These are phyloP conservation scores for Paracanthobrama guichenoti DNA, from an alignment of 2,113 vertebrate genomes.

Conservation along the genomic window DNA sequence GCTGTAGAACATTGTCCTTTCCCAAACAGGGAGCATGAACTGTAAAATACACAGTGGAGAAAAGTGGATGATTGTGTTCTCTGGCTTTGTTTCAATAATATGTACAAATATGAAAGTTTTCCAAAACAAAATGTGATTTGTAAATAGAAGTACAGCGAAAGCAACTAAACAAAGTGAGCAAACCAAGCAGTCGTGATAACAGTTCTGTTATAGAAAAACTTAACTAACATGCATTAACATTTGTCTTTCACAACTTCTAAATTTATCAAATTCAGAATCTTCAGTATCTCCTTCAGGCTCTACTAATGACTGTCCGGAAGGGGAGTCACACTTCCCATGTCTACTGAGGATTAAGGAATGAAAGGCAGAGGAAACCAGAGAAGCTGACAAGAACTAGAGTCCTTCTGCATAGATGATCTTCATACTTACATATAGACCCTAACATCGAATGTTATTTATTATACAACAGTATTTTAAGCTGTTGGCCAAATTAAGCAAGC, in stretches of 20 bases:
- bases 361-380: conserved; percentile 24
- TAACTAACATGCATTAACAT: neutral
- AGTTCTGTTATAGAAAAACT: neutral
- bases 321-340: neutral
- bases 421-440: neutral
- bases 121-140: neutral
- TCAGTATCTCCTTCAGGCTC: conserved; percentile 2
- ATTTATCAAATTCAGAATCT: neutral
- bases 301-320: conserved; percentile 14
- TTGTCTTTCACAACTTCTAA: neutral
- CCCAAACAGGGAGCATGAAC: conserved; percentile 26
- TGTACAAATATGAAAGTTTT: neutral
- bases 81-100: neutral
- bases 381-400: conserved; percentile 29
- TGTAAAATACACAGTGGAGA: conserved; percentile 21
- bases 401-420: neutral
- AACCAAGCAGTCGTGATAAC: neutral
- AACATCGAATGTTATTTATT: neutral
- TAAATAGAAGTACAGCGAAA: neutral
- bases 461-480: neutral
- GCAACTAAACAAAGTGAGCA: neutral
- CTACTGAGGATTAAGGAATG: conserved; percentile 35
- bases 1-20: conserved; percentile 12
- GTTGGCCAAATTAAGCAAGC: neutral
- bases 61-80: neutral